Conservation (phyloP, 1,140 invertebrate genomes). For the Cyphomyrmex costatus region DNA sequence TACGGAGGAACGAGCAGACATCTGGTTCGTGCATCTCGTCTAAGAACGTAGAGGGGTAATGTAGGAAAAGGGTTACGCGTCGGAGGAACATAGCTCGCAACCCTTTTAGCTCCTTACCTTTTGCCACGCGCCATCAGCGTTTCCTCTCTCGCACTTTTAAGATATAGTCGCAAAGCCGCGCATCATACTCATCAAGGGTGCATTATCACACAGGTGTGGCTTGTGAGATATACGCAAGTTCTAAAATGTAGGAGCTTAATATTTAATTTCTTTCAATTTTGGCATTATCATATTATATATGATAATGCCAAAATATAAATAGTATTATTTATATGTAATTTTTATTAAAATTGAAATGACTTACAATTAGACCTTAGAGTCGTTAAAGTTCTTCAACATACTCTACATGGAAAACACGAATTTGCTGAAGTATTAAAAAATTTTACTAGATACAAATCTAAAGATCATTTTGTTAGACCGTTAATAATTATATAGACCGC, state of each 20-base stretch:
- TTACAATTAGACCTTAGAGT: too few species aligned
- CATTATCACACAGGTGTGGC: constrained; percentile 47
- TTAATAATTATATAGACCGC: too few species aligned
- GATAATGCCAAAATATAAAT: neutral
- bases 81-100: constrained; percentile 58
- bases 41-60: constrained; percentile 46
- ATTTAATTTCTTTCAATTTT: neutral
- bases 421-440: too few species aligned
- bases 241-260: neutral
- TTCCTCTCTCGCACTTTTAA: constrained; percentile 30
- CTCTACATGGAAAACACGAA: too few species aligned
- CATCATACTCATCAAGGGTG: neutral
- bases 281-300: too few species aligned
- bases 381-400: neutral
- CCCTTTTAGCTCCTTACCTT: constrained; percentile 66
- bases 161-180: neutral
- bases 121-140: constrained; percentile 52
- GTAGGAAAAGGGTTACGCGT: constrained; percentile 51
- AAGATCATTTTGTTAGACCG: too few species aligned
- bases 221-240: too few species aligned
- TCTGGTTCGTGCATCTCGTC: constrained; percentile 73
- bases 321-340: neutral
- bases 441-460: too few species aligned
- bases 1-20: constrained; percentile 65
- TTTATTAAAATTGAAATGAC: neutral